Percentiles rank a stretch among this genome's conserved stretches.
phyloP scores from a whole-genome alignment of 2,888 invertebrate species.

The Oeneis ivallda region DNA sequence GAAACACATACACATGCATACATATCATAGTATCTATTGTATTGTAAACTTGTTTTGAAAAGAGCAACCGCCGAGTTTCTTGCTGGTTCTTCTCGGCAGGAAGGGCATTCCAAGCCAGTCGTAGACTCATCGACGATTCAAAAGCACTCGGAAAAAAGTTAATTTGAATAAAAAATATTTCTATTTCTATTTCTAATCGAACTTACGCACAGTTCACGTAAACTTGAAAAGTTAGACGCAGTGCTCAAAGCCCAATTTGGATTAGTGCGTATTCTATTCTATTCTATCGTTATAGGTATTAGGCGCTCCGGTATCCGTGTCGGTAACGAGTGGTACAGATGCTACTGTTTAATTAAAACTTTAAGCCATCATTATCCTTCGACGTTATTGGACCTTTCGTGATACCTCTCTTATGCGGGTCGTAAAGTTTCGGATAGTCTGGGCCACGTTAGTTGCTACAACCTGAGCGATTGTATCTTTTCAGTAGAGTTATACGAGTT shows the following conservation, averaged over 20 bases:
- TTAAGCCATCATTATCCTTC: constrained; percentile 69
- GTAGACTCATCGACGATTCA: too few relatives aligned
- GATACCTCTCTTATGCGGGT: constrained; percentile 52
- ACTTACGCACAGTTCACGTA: not conserved
- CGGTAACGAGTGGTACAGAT: constrained; percentile 65
- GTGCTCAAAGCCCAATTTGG: not conserved
- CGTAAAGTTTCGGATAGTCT: constrained; percentile 54
- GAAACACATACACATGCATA: too few relatives aligned
- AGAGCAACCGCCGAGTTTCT: too few relatives aligned
- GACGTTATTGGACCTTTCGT: constrained; percentile 64
- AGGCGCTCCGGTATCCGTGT: constrained; percentile 41
- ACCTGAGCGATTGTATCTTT: too few relatives aligned
- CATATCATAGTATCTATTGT: too few relatives aligned
- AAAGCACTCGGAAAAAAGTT: too few relatives aligned
- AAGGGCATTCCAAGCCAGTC: too few relatives aligned
- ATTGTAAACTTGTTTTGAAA: too few relatives aligned
- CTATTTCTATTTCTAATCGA: too few relatives aligned
- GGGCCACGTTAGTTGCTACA: not conserved
- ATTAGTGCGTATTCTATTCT: constrained; percentile 28
- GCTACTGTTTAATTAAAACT: constrained; percentile 79
- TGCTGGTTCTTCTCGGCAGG: too few relatives aligned
- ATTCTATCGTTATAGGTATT: not conserved
- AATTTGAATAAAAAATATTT: too few relatives aligned
- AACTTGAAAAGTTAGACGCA: not conserved
- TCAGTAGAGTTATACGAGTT: too few relatives aligned